Evolutionary conservation across 1,140 invertebrate species (phyloP), one percentile per base, ranked within the genome.

Genomic region (Lepidurus apus): DNA sequence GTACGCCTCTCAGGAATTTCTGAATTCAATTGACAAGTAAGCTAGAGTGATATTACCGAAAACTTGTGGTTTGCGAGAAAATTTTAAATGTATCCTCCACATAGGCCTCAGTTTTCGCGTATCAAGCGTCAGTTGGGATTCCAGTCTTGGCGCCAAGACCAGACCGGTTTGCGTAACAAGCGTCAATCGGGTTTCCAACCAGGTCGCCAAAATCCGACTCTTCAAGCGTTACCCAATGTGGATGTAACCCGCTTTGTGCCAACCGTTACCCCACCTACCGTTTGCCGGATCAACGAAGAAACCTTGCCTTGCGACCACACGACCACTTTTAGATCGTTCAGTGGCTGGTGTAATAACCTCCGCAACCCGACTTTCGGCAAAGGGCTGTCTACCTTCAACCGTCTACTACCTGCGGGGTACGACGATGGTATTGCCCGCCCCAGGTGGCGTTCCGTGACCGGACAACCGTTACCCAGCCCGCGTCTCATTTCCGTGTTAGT

Each of bases 281-380:
- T 77, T 9, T 85, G 83, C 76, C 80, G 82, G 6, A 77, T 81
- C 9, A 83, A 85, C 44, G 86, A 87, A 74, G 84, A 85, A 74
- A 80, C 80, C 45, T 74, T 85, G 10, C 86, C 88, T 7, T 98
- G 96, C 82, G 93, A 98, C 83, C 88, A 93, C 1, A 91, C 89
- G 0, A 89, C 88, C 0, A 93, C 92, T 0, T 98, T 93, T 85
- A 89, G 95, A 80, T 92, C 91, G 0, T 88, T 91, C 44, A 93
- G 92, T 0, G 96, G 95, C 5, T 91, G 95, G 81, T 98, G 96
- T 82, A 98, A 98, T 83, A 98, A 98, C 84, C 84, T 97, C 7
- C 88, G 91, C 11, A 93, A 95, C 83, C 95, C 95, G 0, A 91
- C 89, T 79, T 90, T 92, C 80, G 96, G 94, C 4, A 93, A 94